These are phyloP conservation scores for Bubo scandiacus DNA, from an alignment of 2,113 vertebrate species.

Conservation along the genomic window DNA sequence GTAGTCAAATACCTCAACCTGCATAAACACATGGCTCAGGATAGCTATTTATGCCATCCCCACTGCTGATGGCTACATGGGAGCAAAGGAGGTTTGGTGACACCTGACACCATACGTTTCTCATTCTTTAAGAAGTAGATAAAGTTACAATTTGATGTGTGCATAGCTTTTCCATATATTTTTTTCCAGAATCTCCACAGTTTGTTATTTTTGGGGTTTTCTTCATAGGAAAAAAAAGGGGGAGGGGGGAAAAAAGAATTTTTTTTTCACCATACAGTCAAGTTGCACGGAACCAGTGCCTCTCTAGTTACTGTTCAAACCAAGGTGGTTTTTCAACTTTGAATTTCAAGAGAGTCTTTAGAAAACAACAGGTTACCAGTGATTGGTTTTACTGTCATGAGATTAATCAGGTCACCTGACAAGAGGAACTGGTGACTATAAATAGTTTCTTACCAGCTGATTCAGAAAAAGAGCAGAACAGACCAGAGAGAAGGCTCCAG, in stretches of 20 bases:
- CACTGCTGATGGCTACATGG: not conserved
- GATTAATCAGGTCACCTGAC: not conserved
- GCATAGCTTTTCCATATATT: not conserved
- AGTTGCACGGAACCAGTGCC: not conserved
- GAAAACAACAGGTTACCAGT: not conserved
- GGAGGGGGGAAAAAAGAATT: accelerated
- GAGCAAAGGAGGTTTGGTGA: not conserved
- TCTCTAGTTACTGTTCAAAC: not conserved
- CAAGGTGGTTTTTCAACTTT: not conserved
- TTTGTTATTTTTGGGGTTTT: not conserved
- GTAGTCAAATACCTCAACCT: not conserved
- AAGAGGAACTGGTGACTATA: not conserved
- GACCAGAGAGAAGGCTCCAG: not conserved
- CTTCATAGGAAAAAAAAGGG: not conserved
- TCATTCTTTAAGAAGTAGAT: not conserved
- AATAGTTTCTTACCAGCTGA: not conserved
- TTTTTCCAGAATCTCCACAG: not conserved
- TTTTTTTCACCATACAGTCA: not conserved
- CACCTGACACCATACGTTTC: not conserved
- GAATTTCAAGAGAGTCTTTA: not conserved
- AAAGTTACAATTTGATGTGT: not conserved
- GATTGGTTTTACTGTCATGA: not conserved
- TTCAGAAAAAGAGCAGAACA: not conserved
- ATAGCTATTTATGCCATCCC: not conserved
- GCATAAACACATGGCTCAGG: not conserved